Conservation (phyloP, 2,888 invertebrate species). For the Tiliacea citrago region DNA sequence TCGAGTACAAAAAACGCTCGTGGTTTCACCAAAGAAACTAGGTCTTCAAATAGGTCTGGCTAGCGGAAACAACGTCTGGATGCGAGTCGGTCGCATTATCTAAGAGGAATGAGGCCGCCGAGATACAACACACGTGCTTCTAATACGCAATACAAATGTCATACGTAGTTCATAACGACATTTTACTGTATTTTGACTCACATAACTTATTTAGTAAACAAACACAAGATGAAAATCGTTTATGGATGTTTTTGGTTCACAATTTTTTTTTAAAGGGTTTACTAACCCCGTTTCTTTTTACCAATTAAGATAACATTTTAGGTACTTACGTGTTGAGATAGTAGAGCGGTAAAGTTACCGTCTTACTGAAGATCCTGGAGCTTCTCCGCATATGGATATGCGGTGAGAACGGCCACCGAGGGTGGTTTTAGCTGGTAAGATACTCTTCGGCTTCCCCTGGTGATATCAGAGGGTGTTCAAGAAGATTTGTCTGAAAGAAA, state of each 20-base stretch:
- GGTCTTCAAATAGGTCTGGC: slow-evolving; percentile 35
- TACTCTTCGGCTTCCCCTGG: neutral
- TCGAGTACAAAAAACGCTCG: neutral
- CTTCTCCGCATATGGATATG: neutral
- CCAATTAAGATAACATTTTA: neutral
- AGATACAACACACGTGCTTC: slow-evolving; percentile 63
- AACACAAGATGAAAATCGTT: neutral
- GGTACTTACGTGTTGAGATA: neutral
- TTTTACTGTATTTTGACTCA: neutral
- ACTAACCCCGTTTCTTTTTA: neutral
- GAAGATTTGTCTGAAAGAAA: neutral
- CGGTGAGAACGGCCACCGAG: neutral
- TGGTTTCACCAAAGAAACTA: slow-evolving; percentile 1
- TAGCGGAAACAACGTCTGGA: slow-evolving; percentile 48
- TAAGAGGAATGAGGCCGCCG: slow-evolving; percentile 58
- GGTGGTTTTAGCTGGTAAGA: neutral
- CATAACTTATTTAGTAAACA: slow-evolving; percentile 19
- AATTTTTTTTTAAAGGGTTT: too few relatives aligned
- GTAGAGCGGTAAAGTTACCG: neutral
- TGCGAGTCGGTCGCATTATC: slow-evolving; percentile 56
- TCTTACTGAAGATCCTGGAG: neutral
- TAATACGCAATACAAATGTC: slow-evolving; percentile 56
- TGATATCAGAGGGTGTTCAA: neutral
- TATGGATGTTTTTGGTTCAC: too few relatives aligned
- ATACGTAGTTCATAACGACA: slow-evolving; percentile 39